These are phyloP conservation scores for Blomia tropicalis DNA, from an alignment of 2,888 invertebrate genomes.

Conservation along the genomic window DNA sequence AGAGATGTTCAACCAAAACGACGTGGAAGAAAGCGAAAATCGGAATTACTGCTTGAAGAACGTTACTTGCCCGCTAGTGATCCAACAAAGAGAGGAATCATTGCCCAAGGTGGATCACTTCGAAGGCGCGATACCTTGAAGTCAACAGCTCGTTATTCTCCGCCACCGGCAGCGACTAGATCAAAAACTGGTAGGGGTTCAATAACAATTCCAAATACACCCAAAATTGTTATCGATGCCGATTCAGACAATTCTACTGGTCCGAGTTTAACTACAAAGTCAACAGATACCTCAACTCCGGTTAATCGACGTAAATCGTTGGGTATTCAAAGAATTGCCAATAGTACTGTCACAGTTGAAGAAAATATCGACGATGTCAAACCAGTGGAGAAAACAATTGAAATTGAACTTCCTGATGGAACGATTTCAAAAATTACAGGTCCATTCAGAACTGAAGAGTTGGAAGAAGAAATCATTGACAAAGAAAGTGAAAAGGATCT, in stretches of 20 bases:
- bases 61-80: slow-evolving; percentile 13
- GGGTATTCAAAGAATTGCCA: neutral
- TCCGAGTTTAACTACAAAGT: neutral
- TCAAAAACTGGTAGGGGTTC: neutral
- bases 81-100: slow-evolving; percentile 13
- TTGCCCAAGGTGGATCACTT: slow-evolving; percentile 12
- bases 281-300: slow-evolving; percentile 11
- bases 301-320: slow-evolving; percentile 13
- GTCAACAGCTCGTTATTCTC: slow-evolving; percentile 23
- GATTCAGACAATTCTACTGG: neutral
- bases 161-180: slow-evolving; percentile 17
- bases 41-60: slow-evolving; percentile 14
- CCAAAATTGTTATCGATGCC: neutral
- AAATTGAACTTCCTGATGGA: slow-evolving; percentile 14
- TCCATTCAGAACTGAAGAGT: neutral
- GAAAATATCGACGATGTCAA: slow-evolving; percentile 16
- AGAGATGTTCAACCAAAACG: neutral
- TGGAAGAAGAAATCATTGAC: neutral
- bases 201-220: neutral
- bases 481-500: neutral
- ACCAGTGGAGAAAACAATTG: slow-evolving; percentile 16
- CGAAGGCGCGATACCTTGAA: slow-evolving; percentile 24
- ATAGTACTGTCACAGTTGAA: slow-evolving; percentile 1
- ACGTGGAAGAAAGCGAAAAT: slow-evolving; percentile 18
- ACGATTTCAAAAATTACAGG: neutral